phyloP scores from a whole-genome alignment of 2,113 vertebrate species.

The Gopherus flavomarginatus region DNA sequence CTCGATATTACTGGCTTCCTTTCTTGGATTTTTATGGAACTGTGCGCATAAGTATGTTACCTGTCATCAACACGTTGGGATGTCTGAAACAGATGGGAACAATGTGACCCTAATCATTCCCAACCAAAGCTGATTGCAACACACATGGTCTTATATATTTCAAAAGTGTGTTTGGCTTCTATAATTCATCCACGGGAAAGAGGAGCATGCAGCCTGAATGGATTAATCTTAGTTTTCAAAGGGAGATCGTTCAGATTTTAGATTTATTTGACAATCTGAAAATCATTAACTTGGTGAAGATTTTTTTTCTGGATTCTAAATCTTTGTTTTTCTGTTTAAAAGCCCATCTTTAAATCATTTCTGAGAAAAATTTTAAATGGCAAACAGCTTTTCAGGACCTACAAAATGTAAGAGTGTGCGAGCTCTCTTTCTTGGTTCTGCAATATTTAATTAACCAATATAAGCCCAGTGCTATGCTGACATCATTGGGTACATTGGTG shows the following conservation, averaged over 20 bases:
- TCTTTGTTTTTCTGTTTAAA: background rate
- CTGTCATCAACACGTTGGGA: background rate
- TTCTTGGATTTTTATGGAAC: background rate
- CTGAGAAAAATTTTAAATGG: background rate
- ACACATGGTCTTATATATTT: background rate
- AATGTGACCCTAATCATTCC: background rate
- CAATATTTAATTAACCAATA: background rate
- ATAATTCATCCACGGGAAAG: background rate
- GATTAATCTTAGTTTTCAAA: background rate
- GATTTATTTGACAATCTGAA: background rate
- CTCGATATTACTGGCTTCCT: background rate
- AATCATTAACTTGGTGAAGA: background rate
- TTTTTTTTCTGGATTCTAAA: background rate
- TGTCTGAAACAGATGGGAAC: conserved; percentile 4
- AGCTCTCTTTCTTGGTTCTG: background rate
- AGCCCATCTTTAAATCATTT: background rate
- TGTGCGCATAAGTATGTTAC: background rate
- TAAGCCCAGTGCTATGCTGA: background rate
- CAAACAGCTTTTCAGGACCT: background rate
- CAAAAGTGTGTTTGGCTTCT: background rate
- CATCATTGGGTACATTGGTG: background rate
- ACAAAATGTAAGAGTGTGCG: background rate
- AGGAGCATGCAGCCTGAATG: background rate
- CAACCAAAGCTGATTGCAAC: background rate
- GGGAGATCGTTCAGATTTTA: background rate